phyloP scores from a whole-genome alignment of 2,888 invertebrate species.

The Heteromurus nitidus region DNA sequence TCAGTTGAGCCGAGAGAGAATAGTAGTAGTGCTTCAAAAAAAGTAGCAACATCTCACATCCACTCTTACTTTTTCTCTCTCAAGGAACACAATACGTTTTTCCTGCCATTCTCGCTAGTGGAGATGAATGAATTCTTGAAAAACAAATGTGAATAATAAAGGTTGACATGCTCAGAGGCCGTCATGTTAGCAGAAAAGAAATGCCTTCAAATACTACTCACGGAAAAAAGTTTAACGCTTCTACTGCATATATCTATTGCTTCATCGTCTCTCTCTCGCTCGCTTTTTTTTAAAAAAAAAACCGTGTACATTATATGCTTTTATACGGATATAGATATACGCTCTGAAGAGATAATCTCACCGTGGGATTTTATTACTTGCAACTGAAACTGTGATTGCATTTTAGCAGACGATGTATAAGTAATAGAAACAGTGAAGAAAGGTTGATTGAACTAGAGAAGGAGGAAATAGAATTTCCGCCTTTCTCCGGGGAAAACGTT shows the following conservation, averaged over 20 bases:
- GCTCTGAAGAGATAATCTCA: constrained; percentile 41
- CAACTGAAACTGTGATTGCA: constrained; percentile 57
- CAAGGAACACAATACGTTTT: not conserved
- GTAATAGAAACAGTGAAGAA: constrained; percentile 41
- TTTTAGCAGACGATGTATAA: constrained; percentile 40
- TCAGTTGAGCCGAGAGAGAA: constrained; percentile 10
- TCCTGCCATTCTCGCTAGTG: not conserved
- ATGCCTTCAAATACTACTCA: not conserved
- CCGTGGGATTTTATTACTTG: constrained; percentile 60
- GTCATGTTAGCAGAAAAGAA: constrained; percentile 23
- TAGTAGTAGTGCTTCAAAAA: too few relatives aligned
- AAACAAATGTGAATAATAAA: constrained; percentile 54
- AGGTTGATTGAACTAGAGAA: constrained; percentile 60
- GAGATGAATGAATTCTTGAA: constrained; percentile 49
- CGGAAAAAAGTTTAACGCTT: constrained; percentile 1
- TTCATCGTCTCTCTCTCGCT: not conserved
- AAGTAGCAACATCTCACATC: too few relatives aligned
- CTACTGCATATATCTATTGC: constrained; percentile 4
- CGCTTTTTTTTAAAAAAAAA: not conserved
- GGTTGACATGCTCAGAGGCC: constrained; percentile 44
- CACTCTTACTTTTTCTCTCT: not conserved
- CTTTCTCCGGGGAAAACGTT: constrained; percentile 57
- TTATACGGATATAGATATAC: not conserved
- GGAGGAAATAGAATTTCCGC: constrained; percentile 58
- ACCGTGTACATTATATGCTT: not conserved